A percentile compares a stretch with the other conserved stretches of the same genome.
phyloP scores from a whole-genome alignment of 2,888 invertebrate genomes.

The Meiosimyza platycephala region DNA sequence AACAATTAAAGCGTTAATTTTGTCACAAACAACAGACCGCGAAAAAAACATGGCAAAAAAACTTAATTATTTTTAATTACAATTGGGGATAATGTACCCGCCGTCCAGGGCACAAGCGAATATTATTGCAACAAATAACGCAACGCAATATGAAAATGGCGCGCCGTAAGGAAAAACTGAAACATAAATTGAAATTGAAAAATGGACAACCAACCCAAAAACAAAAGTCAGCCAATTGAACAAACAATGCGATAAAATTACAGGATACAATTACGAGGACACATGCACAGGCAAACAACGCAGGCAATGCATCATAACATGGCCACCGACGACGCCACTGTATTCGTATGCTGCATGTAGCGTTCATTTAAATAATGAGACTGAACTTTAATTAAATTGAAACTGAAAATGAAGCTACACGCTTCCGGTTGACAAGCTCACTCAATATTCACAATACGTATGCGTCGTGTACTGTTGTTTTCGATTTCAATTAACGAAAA shows the following conservation, averaged over 20 bases:
- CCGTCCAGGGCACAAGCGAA: neutral
- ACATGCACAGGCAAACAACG: neutral
- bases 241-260: constrained; percentile 18
- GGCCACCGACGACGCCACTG: neutral
- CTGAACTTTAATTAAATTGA: constrained; percentile 32
- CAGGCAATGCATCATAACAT: neutral
- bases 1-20: neutral
- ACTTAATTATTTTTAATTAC: constrained; percentile 31
- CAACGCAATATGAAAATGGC: neutral
- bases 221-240: neutral
- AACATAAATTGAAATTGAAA: neutral
- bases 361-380: constrained; percentile 24
- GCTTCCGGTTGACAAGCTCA: neutral
- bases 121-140: constrained; percentile 8
- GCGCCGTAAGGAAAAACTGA: neutral
- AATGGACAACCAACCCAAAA: neutral
- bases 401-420: constrained; percentile 9
- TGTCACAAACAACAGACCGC: neutral
- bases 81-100: constrained; percentile 24
- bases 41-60: constrained; percentile 5
- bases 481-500: too few relatives aligned
- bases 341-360: neutral
- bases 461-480: too few relatives aligned
- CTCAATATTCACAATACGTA: too few relatives aligned
- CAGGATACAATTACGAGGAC: constrained; percentile 24